Evolutionary conservation across 2,113 vertebrate species (phyloP), one percentile per base, ranked within the genome.

Genomic region (Tyrannus savana): DNA sequence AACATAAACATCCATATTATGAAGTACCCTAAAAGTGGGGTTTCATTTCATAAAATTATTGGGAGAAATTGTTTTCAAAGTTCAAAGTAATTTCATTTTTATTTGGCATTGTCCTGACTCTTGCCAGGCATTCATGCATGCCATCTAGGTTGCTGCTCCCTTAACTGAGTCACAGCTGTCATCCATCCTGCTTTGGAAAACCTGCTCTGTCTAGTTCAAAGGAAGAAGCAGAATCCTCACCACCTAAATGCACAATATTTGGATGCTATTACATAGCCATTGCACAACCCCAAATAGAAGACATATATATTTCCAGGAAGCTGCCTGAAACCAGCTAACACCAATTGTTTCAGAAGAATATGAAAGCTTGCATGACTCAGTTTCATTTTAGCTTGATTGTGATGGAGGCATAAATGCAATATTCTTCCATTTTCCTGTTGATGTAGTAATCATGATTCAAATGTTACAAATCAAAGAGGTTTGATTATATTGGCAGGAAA

Each of bases 271-370:
- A 8, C 14, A 7, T 28, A 68, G 18, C 13, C 2, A 28, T 47
- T 83, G 30, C 33, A 18, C 8, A 19, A 14, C 27, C 7, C 17
- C 19, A 22, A 18, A 22, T 7, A 28, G 41, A 80, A 66, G 24
- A 53, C 3, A 3, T 9, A 12, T 19, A 3, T 56, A n/a, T 33
- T 64, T 74, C 28, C 0, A 0, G 50, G 30, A 74, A 62, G 14
- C 60, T 75, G 7, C 8, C n/a, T 74, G 37, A 66, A 47, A 60
- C 18, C 44, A 56, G 21, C 16, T 60, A 49, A 27, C 9, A 19
- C 12, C 12, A 52, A 0, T 73, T 64, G 8, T 75, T 91, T 89
- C 33, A 49, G 39, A 82, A 78, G 50, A 84, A 55, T 7, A 4
- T 25, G 19, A 39, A 67, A 74, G 30, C 27, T 66, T 50, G 7